Percentiles rank a stretch among this genome's conserved stretches.
These are phyloP conservation scores for Cataglyphis rosenhaueri DNA, from an alignment of 2,888 invertebrate species.

Conservation along the genomic window DNA sequence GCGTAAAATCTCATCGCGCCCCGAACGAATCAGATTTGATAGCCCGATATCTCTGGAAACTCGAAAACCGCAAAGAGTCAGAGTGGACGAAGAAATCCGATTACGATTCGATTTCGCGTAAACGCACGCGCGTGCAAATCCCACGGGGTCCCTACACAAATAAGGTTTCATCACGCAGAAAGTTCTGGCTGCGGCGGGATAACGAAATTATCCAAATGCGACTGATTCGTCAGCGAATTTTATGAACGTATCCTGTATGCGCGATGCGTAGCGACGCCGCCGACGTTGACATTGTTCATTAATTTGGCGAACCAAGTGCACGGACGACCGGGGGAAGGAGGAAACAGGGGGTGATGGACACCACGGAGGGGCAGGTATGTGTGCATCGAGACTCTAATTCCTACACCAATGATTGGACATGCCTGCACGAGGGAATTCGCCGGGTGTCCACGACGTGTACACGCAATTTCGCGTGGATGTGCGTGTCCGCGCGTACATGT, in stretches of 20 bases:
- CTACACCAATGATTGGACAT: slow-evolving; percentile 65
- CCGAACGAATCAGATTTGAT: slow-evolving; percentile 34
- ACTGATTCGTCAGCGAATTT: slow-evolving; percentile 55
- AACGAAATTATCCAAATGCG: slow-evolving; percentile 64
- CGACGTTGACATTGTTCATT: slow-evolving; percentile 68
- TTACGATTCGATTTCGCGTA: slow-evolving; percentile 50
- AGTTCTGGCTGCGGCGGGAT: slow-evolving; percentile 55
- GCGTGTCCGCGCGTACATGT: slow-evolving; percentile 51
- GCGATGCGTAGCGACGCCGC: slow-evolving; percentile 54
- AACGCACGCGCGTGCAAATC: slow-evolving; percentile 38
- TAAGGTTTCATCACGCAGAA: slow-evolving; percentile 57
- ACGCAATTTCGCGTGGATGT: slow-evolving; percentile 46
- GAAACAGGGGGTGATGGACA: slow-evolving; percentile 26
- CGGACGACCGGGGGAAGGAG: not conserved
- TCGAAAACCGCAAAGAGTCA: slow-evolving; percentile 48
- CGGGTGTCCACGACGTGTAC: slow-evolving; percentile 45
- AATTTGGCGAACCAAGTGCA: slow-evolving; percentile 68
- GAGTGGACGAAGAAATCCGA: slow-evolving; percentile 46
- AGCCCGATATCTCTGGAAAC: slow-evolving; percentile 16
- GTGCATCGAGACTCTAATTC: slow-evolving; percentile 69
- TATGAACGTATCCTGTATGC: slow-evolving; percentile 63
- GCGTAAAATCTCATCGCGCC: slow-evolving; percentile 11
- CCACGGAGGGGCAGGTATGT: slow-evolving; percentile 43
- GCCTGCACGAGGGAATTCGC: slow-evolving; percentile 57
- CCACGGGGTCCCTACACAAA: slow-evolving; percentile 29